A percentile compares a stretch with the other conserved stretches of the same genome.
Conservation (phyloP, 2,797 vertebrate genomes). For the Pygocentrus nattereri region DNA sequence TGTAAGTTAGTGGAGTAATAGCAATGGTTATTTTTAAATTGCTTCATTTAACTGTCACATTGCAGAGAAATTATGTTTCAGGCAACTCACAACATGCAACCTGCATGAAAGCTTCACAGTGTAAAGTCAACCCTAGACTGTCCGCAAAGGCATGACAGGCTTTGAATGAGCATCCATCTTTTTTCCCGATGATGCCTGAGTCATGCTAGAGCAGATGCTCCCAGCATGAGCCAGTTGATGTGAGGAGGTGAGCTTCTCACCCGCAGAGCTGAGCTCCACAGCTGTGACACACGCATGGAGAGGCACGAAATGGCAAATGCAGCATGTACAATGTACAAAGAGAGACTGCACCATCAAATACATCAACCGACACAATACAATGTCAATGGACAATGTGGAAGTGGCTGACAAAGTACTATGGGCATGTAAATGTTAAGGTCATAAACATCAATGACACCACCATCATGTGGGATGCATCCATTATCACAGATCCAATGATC, state of each 20-base stretch:
- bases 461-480: not conserved
- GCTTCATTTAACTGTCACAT: no score
- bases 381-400: not conserved
- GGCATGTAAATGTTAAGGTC: no score
- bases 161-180: slow-evolving; percentile 35
- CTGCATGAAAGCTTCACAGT: no score
- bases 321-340: not conserved
- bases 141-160: slow-evolving; percentile 27
- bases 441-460: not conserved
- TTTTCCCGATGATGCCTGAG: slow-evolving; percentile 35
- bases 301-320: not conserved
- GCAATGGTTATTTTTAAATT: no score
- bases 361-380: not conserved
- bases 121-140: not conserved
- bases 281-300: slow-evolving; percentile 33
- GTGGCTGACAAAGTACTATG: not conserved
- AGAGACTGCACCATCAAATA: not conserved
- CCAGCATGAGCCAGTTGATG: slow-evolving; percentile 41
- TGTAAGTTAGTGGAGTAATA: no score
- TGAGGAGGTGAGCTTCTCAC: slow-evolving; percentile 43
- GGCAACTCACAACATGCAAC: no score
- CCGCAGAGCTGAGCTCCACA: slow-evolving; percentile 44
- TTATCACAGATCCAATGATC: not conserved
- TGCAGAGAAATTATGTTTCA: no score
- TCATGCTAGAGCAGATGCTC: slow-evolving; percentile 42